A percentile compares a stretch with the other conserved stretches of the same genome.
Conservation (phyloP, 2,888 invertebrate species). For the Rhopalosiphum nymphaeae region DNA sequence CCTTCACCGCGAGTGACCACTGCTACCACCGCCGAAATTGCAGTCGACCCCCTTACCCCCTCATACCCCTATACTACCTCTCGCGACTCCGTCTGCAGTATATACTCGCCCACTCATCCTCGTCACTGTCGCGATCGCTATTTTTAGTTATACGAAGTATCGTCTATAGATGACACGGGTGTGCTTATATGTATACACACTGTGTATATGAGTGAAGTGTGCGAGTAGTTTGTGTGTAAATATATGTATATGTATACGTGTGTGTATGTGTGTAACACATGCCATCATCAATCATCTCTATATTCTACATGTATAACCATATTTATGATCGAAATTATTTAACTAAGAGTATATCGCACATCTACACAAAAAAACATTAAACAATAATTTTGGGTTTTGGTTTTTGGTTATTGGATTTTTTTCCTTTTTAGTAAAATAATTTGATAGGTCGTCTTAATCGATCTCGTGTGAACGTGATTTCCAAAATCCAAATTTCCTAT, state of each 20-base stretch:
- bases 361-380: neutral
- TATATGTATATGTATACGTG: neutral
- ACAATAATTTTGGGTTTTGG: neutral
- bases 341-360: neutral
- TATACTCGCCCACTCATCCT: constrained; percentile 27
- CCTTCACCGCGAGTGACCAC: constrained; percentile 57
- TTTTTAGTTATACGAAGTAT: constrained; percentile 28
- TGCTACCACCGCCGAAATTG: neutral
- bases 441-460: neutral
- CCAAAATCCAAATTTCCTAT: neutral
- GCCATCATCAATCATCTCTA: constrained; percentile 58
- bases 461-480: neutral
- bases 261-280: constrained; percentile 50
- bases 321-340: constrained; percentile 32
- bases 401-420: neutral
- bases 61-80: neutral
- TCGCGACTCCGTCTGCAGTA: neutral
- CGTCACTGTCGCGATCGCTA: constrained; percentile 36
- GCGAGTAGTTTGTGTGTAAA: neutral
- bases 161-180: neutral
- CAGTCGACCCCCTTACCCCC: neutral
- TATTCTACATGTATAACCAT: neutral
- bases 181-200: neutral
- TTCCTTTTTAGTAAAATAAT: neutral
- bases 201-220: neutral